These are phyloP conservation scores for Amblyraja radiata DNA, from an alignment of 2,797 vertebrate genomes.

Conservation along the genomic window DNA sequence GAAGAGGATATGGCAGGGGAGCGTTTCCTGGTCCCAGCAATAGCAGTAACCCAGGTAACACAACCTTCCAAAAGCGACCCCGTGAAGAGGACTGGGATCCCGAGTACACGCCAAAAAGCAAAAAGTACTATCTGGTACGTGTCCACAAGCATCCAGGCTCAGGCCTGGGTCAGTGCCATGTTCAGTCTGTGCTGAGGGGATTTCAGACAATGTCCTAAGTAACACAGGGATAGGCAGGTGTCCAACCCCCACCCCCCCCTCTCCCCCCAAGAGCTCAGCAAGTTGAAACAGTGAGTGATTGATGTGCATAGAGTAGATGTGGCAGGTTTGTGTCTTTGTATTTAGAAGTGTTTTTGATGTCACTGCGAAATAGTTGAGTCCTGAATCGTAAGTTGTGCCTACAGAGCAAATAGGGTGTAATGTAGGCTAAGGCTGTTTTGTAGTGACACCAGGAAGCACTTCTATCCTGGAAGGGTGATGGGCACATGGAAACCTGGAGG, in stretches of 20 bases:
- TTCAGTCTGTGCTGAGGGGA: conserved; percentile 10
- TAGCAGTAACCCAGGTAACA: conserved; percentile 63
- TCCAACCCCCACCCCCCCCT: too few relatives aligned
- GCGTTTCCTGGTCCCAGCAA: conserved; percentile 68
- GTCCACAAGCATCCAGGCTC: conserved; percentile 21
- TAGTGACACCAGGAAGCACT: not conserved
- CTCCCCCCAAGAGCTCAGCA: not conserved
- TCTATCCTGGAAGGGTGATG: not conserved
- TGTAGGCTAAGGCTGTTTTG: not conserved
- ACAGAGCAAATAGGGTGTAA: not conserved
- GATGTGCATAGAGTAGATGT: not conserved
- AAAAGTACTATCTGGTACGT: conserved; percentile 90
- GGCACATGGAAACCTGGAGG: not conserved
- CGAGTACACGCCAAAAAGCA: conserved; percentile 85
- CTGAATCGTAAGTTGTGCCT: not conserved
- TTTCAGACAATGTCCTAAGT: not conserved
- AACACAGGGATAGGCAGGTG: not conserved
- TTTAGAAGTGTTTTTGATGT: not conserved
- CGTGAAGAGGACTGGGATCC: conserved; percentile 86
- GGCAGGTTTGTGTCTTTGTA: not conserved
- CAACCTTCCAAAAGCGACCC: conserved; percentile 65
- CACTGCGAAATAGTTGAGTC: too few relatives aligned
- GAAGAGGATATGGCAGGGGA: conserved; percentile 81
- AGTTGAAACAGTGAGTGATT: not conserved
- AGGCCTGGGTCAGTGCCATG: not conserved